Evolutionary conservation across 2,113 vertebrate species (phyloP), one percentile per base, ranked within the genome.

Genomic region (Pomatostomus ruficeps): DNA sequence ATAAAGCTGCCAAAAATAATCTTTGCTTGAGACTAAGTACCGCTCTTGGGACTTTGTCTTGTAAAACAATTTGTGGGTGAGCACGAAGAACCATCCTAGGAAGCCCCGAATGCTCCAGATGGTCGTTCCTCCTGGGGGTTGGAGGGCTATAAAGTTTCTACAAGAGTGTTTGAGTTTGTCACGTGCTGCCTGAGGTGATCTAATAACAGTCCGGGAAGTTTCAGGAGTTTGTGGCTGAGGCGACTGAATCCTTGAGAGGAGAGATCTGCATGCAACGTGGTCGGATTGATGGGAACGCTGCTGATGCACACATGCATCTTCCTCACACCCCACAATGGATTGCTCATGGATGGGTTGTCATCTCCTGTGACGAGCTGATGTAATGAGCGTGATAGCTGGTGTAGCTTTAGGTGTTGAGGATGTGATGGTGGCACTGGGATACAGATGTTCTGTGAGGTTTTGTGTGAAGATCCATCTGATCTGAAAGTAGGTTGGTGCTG

Each of bases 1-100:
- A 70, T 88, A 92, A 86, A 77, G 68, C 51, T 95, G 91, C 93
- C 80, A 93, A 84, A 93, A 92, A 88, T 63, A 88, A 90, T 88
- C 78, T 85, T 91, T 76, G 66, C 71, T 82, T 76, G 58, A 78
- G 68, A 80, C 58, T 28, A 46, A 80, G 45, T 40, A 21, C 62
- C 0, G 0, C 74, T 93, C 62, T 65, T 0, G 1, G 36, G 85
- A 52, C 66, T 89, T 94, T 18, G 51, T 76, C 58, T 28, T 72
- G 62, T 87, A 36, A 81, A 94, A 61, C 31, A 40, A 4, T 65
- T 48, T 61, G 58, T 63, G 63, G 67, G 45, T 61, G 61, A 89
- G 54, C 49, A 61, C 8, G 7, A 43, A 25, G 78, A 81, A 10
- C 36, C 65, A 7, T 42, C 28, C 45, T 14, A 22, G 63, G 55